Conservation (phyloP, 1,140 invertebrate species). For the Frieseomelitta varia region DNA sequence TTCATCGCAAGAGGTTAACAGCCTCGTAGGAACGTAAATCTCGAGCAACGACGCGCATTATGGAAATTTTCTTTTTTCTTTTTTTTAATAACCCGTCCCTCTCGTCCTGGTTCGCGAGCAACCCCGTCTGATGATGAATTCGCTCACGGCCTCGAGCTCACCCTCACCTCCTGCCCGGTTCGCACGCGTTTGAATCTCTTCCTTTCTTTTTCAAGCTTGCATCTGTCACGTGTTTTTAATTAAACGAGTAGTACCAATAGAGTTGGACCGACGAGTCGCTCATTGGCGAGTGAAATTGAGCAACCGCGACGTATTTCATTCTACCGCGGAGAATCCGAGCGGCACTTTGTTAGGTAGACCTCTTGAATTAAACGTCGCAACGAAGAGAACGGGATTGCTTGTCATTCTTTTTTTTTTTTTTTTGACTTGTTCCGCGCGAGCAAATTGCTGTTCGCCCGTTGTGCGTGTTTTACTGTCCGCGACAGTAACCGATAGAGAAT, state of each 20-base stretch:
- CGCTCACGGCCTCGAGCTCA: background rate
- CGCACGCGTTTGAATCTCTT: no score
- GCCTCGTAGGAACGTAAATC: slow-evolving; percentile 8
- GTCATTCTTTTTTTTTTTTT: no score
- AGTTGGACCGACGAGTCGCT: no score
- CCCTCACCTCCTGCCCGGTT: no score
- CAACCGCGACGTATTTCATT: background rate
- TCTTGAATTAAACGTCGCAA: background rate
- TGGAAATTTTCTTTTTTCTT: slow-evolving; percentile 16
- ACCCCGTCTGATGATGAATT: slow-evolving; percentile 3
- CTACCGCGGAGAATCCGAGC: no score
- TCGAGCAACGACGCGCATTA: slow-evolving; percentile 7
- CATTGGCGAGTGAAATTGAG: background rate
- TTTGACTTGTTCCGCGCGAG: no score
- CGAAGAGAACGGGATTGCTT: background rate
- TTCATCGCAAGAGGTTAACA: no score
- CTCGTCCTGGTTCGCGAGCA: background rate
- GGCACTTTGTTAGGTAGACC: background rate
- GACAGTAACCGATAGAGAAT: no score
- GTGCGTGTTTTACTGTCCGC: no score
- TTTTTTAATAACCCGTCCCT: slow-evolving; percentile 13
- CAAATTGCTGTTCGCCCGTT: no score
- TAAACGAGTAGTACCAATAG: background rate
- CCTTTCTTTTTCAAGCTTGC: background rate
- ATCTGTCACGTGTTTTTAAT: slow-evolving; percentile 12